Evolutionary conservation across 2,888 invertebrate species (phyloP), one percentile per base, ranked within the genome.

Genomic region (Melanotus villosus): DNA sequence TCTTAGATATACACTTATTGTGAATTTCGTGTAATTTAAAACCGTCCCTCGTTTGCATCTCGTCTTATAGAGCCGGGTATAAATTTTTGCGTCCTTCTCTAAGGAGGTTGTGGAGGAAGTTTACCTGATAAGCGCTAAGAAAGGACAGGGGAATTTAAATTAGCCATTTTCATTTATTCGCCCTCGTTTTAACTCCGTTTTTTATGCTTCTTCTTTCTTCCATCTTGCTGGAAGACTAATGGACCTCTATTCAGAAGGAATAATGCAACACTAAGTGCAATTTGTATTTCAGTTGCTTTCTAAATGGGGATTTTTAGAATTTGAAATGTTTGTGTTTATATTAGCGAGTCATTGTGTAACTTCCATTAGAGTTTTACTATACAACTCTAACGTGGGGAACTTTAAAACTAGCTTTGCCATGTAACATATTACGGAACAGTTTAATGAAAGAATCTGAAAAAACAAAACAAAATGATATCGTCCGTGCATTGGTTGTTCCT

Each of bases 111-210:
- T 56, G 60, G 6, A 65, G 65, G 43, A 63, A 52, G 38, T 59
- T 50, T 36, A 62, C 60, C 70, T 65, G 60, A 63, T 66, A 52
- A 62, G 57, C 65, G 54, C 57, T 14, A 62, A 59, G 67, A 67
- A 67, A 70, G 64, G 70, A 70, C 70, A 63, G 71, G 81, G 80
- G 82, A 81, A 82, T 83, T 81, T 82, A 83, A 83, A 83, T 83
- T 83, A 82, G 82, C 82, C 81, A 81, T 82, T 83, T 83, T 82
- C 82, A 81, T 82, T 82, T 82, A 82, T 81, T 82, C 82, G 80
- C 80, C 80, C 81, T 79, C 80, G 78, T 80, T 81, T 80, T 77
- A 80, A 79, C 77, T 78, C 76, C 71, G 77, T 78, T 79, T 80
- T 80, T 81, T 80, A 74, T 78, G 67, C 75, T 73, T 71, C 65